Conservation (phyloP, 1,140 invertebrate species). For the Dendrolimus punctatus region DNA sequence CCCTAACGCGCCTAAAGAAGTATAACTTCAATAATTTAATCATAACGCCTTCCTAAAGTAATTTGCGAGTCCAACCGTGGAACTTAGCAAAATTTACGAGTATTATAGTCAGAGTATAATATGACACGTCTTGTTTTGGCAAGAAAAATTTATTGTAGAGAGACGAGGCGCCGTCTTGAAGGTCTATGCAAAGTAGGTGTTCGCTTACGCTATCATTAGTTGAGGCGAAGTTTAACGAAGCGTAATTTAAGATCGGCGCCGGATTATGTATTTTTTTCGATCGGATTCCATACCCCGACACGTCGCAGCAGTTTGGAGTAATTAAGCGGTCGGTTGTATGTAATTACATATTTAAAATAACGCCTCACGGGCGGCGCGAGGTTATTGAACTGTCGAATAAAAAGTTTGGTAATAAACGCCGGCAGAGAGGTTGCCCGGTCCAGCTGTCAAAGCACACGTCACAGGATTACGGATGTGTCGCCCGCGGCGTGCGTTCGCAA, state of each 20-base stretch:
- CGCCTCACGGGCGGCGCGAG: slow-evolving; percentile 31
- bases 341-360: slow-evolving; percentile 60
- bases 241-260: slow-evolving; percentile 45
- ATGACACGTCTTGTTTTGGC: slow-evolving; percentile 44
- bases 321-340: slow-evolving; percentile 60
- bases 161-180: slow-evolving; percentile 30
- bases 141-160: slow-evolving; percentile 46
- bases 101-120: slow-evolving; percentile 29
- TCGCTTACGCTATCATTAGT: slow-evolving; percentile 30
- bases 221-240: slow-evolving; percentile 40
- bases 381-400: slow-evolving; percentile 35
- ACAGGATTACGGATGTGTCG: slow-evolving; percentile 64
- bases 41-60: slow-evolving; percentile 1
- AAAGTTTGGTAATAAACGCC: slow-evolving; percentile 42
- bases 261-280: slow-evolving; percentile 44
- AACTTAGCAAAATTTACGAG: slow-evolving; percentile 10
- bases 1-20: too few species aligned
- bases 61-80: slow-evolving; percentile 3
- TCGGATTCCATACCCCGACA: slow-evolving; percentile 27
- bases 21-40: too few species aligned
- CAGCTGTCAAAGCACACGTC: slow-evolving; percentile 61
- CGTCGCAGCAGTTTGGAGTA: slow-evolving; percentile 54
- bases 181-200: slow-evolving; percentile 25
- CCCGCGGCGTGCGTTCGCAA: slow-evolving; percentile 32
- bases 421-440: slow-evolving; percentile 36